Base-by-base conservation (phyloP, 2,113 vertebrate genomes). In the Onychostoma macrolepis region DNA sequence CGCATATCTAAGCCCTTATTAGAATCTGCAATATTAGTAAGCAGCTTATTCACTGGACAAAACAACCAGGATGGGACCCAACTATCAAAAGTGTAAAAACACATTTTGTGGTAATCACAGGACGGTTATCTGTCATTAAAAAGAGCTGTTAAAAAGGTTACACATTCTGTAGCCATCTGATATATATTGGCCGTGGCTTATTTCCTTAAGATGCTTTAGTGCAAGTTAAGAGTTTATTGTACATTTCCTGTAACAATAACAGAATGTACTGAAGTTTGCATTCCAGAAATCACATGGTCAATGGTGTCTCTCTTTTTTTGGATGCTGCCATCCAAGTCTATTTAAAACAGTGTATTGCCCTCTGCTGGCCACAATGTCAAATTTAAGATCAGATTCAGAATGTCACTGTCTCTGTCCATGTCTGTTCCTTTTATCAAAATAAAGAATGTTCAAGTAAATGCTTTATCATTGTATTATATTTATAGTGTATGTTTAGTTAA, bases 301-400 rank as follows among this genome's bases (percentile, higher is more conserved):
- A 87, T 79, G 90, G 84, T 19, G 89, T 91, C 17, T 91, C 48
- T 53, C 17, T 53, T 6, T 19, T 53, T 53, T 53, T 92, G 85
- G 86, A 85, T 79, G 75, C n/a, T 7, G 78, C 83, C 83, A 84
- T 43, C 13, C 26, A 28, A 74, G 53, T 86, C 15, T 71, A 48
- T 86, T 72, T 43, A 38, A 33, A 11, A 45, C 4, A n/a, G 45
- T 72, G 85, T 71, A 36, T 69, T 50, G 75, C 92, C 88, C 91
- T 92, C 94, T 88, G 83, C 92, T 95, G 94, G 91, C 83, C 7
- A 50, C 58, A 50, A 11, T 24, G 2, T 71, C 74, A 10, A 41
- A 50, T 85, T 26, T 11, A 33, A 12, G 9, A n/a, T 1, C 26
- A 58, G 9, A 53, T 33, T 28, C 50, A 72, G 38, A 53, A 75